These are phyloP conservation scores for Pristionchus japonicus DNA, from an alignment of 2,888 invertebrate species.

Conservation along the genomic window DNA sequence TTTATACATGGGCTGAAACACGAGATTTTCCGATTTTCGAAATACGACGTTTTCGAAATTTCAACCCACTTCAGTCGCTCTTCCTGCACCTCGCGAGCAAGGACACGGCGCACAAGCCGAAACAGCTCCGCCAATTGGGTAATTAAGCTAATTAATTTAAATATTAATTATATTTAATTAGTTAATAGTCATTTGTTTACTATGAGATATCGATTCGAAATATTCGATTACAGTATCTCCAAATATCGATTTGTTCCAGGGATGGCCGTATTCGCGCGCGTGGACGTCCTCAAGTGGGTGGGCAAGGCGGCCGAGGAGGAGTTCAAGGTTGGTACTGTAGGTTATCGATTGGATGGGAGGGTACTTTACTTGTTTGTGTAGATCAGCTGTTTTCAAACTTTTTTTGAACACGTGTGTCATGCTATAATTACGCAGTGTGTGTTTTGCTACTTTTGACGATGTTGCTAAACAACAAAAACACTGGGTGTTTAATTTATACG, in stretches of 20 bases:
- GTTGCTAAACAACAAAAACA: too few species aligned
- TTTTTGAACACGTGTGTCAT: not conserved
- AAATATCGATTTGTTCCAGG: not conserved
- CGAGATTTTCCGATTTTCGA: not conserved
- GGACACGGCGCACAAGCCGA: constrained; percentile 30
- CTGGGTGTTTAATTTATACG: too few species aligned
- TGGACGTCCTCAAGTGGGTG: constrained; percentile 39
- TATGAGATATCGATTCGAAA: not conserved
- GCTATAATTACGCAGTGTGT: not conserved
- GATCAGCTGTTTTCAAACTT: too few species aligned
- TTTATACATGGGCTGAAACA: not conserved
- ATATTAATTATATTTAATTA: not conserved
- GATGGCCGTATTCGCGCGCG: constrained; percentile 32
- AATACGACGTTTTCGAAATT: not conserved
- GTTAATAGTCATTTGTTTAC: not conserved
- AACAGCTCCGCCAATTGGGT: constrained; percentile 7
- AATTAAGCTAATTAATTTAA: not conserved
- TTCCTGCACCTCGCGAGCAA: constrained; percentile 31
- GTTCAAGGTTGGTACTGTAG: constrained; percentile 24
- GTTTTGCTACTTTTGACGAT: too few species aligned
- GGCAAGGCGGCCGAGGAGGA: constrained; percentile 22
- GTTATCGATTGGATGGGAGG: too few species aligned
- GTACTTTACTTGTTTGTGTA: not conserved
- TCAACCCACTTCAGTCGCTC: not conserved
- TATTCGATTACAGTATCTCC: too few species aligned